Percentiles rank a stretch among this genome's conserved stretches.
phyloP scores from a whole-genome alignment of 2,888 invertebrate genomes.

The Anodontia alba region DNA sequence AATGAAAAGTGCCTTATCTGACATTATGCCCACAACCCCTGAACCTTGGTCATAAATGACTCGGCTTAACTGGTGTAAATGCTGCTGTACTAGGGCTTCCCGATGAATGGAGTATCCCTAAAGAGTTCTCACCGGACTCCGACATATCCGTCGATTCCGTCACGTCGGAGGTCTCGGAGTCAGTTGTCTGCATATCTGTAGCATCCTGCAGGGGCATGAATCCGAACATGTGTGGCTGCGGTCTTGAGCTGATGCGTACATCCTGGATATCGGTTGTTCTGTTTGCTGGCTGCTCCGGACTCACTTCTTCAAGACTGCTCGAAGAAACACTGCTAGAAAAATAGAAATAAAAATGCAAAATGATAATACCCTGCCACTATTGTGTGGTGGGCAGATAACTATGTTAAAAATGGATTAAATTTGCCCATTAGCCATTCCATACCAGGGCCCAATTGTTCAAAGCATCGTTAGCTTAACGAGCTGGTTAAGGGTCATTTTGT shows the following conservation, averaged over 20 bases:
- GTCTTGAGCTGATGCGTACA: conserved; percentile 45
- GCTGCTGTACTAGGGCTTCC: conserved; percentile 20
- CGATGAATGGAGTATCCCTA: conserved; percentile 37
- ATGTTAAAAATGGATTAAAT: no score
- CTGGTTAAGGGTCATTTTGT: no score
- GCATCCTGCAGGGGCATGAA: conserved; percentile 75
- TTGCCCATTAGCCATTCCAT: no score
- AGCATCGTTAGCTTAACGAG: no score
- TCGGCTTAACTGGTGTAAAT: conserved; percentile 51
- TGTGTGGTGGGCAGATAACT: no score
- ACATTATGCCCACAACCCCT: conserved; percentile 2
- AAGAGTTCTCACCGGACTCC: conserved; percentile 58
- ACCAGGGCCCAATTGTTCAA: no score
- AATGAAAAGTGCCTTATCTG: no score
- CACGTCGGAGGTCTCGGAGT: conserved; percentile 78
- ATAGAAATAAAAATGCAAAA: no score
- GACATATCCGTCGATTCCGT: conserved; percentile 76
- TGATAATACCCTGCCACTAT: no score
- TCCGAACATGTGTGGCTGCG: conserved; percentile 68
- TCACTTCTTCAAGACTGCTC: conserved; percentile 70
- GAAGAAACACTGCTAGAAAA: conserved; percentile 65
- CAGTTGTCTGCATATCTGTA: conserved; percentile 78
- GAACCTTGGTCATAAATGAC: conserved; percentile 49
- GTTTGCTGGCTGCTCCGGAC: conserved; percentile 71
- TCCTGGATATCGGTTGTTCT: conserved; percentile 45